Evolutionary conservation across 2,113 vertebrate genomes (phyloP).

Genomic region (Tychaedon coryphoeus): DNA sequence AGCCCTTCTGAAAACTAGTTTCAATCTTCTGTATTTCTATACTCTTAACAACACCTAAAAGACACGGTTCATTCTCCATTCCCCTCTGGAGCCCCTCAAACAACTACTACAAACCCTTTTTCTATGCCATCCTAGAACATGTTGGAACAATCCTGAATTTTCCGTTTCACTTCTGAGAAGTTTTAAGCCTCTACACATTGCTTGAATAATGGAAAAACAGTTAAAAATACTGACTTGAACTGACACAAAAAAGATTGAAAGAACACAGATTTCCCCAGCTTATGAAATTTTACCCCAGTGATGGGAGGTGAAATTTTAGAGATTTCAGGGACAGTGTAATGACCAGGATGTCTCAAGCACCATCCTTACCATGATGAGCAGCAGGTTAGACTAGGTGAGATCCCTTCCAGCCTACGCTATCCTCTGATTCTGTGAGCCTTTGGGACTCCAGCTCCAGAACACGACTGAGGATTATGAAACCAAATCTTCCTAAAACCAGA

Average conservation of each 20-base stretch:
- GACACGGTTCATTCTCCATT: background rate
- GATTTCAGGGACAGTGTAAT: background rate
- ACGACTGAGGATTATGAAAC: background rate
- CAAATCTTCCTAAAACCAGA: background rate
- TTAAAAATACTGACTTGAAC: background rate
- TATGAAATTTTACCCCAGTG: background rate
- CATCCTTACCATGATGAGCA: rapidly evolving
- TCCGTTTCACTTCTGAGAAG: background rate
- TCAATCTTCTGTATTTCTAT: background rate
- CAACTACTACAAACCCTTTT: background rate
- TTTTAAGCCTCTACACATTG: background rate
- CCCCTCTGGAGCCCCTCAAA: background rate
- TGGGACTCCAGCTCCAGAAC: background rate
- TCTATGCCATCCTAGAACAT: background rate
- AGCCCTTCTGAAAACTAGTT: background rate
- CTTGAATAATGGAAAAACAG: background rate
- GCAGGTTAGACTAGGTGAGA: background rate
- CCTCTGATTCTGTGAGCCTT: background rate
- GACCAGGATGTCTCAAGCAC: background rate
- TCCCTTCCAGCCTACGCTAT: background rate
- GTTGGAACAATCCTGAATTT: background rate
- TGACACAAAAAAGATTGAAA: background rate
- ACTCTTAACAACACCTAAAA: background rate
- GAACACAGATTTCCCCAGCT: background rate
- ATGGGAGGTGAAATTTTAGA: background rate